These are phyloP conservation scores for Zenarchopterus dispar DNA, from an alignment of 2,797 vertebrate genomes.

Conservation along the genomic window DNA sequence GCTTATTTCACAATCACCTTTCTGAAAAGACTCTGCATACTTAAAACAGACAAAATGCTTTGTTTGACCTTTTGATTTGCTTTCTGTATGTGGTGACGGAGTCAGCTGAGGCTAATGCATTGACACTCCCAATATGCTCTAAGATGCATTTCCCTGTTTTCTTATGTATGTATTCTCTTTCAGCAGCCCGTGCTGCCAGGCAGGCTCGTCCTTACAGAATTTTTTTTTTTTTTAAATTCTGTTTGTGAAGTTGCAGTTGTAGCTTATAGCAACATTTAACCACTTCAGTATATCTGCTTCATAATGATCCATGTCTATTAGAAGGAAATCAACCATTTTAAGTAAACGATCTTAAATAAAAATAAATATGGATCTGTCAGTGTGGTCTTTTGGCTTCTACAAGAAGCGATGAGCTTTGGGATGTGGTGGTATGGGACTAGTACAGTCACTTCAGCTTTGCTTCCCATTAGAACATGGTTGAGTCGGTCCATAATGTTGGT, in stretches of 20 bases:
- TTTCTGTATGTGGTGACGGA: slow-evolving; percentile 8
- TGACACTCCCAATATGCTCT: slow-evolving; percentile 39
- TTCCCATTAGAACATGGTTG: too few species aligned
- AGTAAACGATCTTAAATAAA: too few species aligned
- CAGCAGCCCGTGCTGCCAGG: slow-evolving; percentile 29
- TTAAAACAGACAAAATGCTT: slow-evolving; percentile 53
- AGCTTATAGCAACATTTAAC: slow-evolving; percentile 60
- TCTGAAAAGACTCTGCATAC: slow-evolving; percentile 45
- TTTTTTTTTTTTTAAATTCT: slow-evolving; percentile 39
- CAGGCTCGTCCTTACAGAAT: slow-evolving; percentile 43
- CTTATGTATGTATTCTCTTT: slow-evolving; percentile 72
- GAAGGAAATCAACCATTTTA: too few species aligned
- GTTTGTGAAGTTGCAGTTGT: slow-evolving; percentile 59
- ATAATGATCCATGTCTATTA: slow-evolving; percentile 7
- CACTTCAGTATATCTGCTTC: slow-evolving; percentile 20
- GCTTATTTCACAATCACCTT: slow-evolving; percentile 61
- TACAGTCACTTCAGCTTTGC: too few species aligned
- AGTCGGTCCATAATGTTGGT: too few species aligned
- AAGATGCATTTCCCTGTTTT: slow-evolving; percentile 51
- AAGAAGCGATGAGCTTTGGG: too few species aligned
- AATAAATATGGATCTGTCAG: too few species aligned
- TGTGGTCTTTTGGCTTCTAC: too few species aligned
- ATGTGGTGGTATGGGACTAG: too few species aligned
- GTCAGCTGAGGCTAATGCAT: slow-evolving; percentile 55
- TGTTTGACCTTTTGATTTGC: slow-evolving; percentile 67